A percentile compares a stretch with the other conserved stretches of the same genome.
phyloP scores from a whole-genome alignment of 2,888 invertebrate species.

The Pecten maximus region DNA sequence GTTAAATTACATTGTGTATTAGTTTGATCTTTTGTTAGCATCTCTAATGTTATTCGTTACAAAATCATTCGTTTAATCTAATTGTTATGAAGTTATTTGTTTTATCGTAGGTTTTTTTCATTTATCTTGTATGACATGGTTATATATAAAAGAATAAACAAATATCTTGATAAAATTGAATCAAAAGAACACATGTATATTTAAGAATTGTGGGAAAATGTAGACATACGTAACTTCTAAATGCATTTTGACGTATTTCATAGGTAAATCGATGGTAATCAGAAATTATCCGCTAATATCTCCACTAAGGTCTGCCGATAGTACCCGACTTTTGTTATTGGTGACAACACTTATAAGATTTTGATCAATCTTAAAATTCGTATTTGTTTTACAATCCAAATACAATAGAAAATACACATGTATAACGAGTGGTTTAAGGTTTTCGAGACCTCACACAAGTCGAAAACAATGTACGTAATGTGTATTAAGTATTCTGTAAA shows the following conservation, averaged over 20 bases:
- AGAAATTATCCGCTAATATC: neutral
- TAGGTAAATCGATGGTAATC: neutral
- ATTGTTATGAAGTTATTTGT: constrained; percentile 27
- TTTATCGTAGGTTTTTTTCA: constrained; percentile 10
- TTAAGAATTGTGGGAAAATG: constrained; percentile 29
- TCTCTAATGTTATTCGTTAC: constrained; percentile 12
- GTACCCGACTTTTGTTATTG: neutral
- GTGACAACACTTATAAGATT: neutral
- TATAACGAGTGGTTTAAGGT: neutral
- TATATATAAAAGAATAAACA: constrained; percentile 5
- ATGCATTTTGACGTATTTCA: constrained; percentile 7
- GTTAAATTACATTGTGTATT: constrained; percentile 20
- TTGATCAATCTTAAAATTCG: neutral
- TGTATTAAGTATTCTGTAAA: constrained; percentile 8
- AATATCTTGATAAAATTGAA: constrained; percentile 11
- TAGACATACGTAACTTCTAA: constrained; percentile 22
- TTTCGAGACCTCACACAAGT: neutral
- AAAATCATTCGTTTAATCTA: constrained; percentile 29
- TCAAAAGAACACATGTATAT: constrained; percentile 33
- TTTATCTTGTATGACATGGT: neutral
- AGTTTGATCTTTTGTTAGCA: neutral
- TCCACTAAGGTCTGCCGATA: neutral
- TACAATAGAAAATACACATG: constrained; percentile 7
- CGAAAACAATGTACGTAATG: neutral
- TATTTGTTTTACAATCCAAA: constrained; percentile 13